Percentiles rank a stretch among this genome's conserved stretches.
Conservation (phyloP, 2,888 invertebrate genomes). For the Aricia artaxerxes region DNA sequence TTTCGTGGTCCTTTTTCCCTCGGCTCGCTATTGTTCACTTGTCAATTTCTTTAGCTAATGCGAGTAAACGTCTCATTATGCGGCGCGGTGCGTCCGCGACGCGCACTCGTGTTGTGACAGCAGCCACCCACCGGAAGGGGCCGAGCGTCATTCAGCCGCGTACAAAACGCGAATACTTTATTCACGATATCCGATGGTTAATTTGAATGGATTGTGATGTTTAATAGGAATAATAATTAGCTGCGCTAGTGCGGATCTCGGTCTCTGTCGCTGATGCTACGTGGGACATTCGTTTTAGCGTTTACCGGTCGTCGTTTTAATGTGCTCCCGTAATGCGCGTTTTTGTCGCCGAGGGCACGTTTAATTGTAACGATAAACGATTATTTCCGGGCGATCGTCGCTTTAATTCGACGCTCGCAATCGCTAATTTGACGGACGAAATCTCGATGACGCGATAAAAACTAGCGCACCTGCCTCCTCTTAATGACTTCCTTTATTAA, state of each 20-base stretch:
- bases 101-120: slow-evolving; percentile 80
- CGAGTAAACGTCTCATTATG: slow-evolving; percentile 81
- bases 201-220: slow-evolving; percentile 77
- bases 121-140: slow-evolving; percentile 80
- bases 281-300: slow-evolving; percentile 54
- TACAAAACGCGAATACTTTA: slow-evolving; percentile 77
- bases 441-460: slow-evolving; percentile 22
- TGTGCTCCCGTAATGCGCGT: slow-evolving; percentile 3
- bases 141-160: slow-evolving; percentile 75
- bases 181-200: slow-evolving; percentile 76
- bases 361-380: slow-evolving; percentile 28
- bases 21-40: slow-evolving; percentile 78
- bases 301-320: slow-evolving; percentile 47
- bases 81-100: slow-evolving; percentile 76
- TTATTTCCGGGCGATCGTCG: slow-evolving; percentile 19
- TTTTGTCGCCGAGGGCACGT: slow-evolving; percentile 12
- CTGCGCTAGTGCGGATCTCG: slow-evolving; percentile 54
- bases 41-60: slow-evolving; percentile 81
- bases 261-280: slow-evolving; percentile 53
- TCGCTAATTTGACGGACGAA: slow-evolving; percentile 27
- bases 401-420: slow-evolving; percentile 24
- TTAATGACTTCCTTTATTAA: slow-evolving; percentile 31
- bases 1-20: slow-evolving; percentile 72
- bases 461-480: slow-evolving; percentile 13
- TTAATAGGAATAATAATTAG: slow-evolving; percentile 79